phyloP scores from a whole-genome alignment of 2,113 vertebrate genomes.

The Hylia prasina region DNA sequence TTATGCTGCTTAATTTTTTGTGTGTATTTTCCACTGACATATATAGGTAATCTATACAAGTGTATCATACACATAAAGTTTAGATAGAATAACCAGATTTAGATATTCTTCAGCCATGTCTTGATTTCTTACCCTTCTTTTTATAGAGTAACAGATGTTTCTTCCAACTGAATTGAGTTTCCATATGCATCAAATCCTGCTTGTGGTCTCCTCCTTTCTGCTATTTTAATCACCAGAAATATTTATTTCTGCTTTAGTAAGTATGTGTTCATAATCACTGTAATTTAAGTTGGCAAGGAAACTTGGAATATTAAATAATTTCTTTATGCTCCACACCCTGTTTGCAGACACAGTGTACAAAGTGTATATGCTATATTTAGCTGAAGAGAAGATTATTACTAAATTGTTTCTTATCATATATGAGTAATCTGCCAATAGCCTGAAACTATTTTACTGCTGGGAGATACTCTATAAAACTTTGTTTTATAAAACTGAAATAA shows the following conservation, averaged over 20 bases:
- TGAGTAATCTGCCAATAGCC: neutral
- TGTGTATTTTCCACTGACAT: neutral
- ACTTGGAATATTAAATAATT: neutral
- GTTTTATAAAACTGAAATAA: neutral
- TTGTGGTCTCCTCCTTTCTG: neutral
- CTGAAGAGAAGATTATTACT: neutral
- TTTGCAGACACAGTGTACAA: neutral
- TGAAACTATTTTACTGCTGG: neutral
- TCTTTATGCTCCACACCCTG: neutral
- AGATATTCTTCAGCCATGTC: neutral
- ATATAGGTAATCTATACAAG: neutral
- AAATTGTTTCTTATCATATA: conserved; percentile 15
- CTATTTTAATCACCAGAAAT: neutral
- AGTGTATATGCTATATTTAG: neutral
- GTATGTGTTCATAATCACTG: neutral
- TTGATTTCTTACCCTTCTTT: neutral
- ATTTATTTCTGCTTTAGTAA: neutral
- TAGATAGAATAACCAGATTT: neutral
- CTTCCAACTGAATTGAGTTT: neutral
- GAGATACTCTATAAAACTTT: neutral
- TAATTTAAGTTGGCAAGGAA: conserved; percentile 15
- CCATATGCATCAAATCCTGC: neutral
- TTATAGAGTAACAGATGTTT: neutral
- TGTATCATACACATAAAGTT: neutral
- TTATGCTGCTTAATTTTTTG: neutral